Evolutionary conservation across 2,888 invertebrate genomes (phyloP), one percentile per base, ranked within the genome.

Genomic region (Lochmaea crataegi): DNA sequence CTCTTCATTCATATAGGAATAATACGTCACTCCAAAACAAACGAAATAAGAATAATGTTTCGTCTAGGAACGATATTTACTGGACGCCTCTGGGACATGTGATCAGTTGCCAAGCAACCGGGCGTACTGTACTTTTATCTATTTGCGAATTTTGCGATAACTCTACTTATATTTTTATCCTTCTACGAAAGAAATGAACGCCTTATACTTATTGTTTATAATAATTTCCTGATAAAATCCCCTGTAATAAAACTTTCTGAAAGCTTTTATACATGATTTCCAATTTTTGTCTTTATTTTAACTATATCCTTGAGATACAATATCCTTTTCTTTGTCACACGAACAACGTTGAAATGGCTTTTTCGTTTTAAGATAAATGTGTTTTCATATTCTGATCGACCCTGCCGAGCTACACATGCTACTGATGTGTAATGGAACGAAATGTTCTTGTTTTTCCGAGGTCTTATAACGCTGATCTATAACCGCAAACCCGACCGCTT

Each of bases 371-470:
- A 57, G 16, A 57, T 11, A 57, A 57, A 57, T 57, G 14, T 38
- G 22, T 45, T 57, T 67, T 32, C 67, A 18, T 58, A 56, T 42
- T 42, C 42, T 38, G 61, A 51, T 61, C 61, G 14, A 18, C n/a
- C 51, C 51, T 53, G 61, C 38, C 32, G n/a, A 18, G 38, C 68
- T 41, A 53, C 61, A 68, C 41, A 61, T 68, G 51, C 60, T 68
- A 22, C 61, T 61, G 61, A 68, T 61, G 61, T 53, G 22, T 63
- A 68, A 61, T 51, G 68, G 53, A 26, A 14, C 9, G 51, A 32
- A 45, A 61, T 53, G 61, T 61, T 68, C 61, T 48, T 61, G 53
- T 61, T 68, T 68, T 68, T 61, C 68, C 53, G 48, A 61, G 32
- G 22, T 68, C 53, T 61, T 26, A 51, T 51, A 63, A 38, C 38